phyloP scores from a whole-genome alignment of 2,797 vertebrate species.

The Propithecus deckenii region DNA sequence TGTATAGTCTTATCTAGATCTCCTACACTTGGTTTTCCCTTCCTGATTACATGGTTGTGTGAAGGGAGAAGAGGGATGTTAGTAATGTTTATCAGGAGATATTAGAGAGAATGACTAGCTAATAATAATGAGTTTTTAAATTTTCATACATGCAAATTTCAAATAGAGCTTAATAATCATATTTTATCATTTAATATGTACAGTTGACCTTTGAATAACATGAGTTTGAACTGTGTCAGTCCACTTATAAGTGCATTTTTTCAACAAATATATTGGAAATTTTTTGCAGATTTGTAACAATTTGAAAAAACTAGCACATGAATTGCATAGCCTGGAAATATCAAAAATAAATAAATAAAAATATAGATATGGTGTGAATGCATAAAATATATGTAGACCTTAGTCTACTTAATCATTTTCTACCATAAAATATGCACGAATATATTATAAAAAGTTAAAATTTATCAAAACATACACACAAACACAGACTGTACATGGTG shows the following conservation, averaged over 20 bases:
- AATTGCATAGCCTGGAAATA: neutral
- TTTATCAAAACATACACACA: neutral
- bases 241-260: neutral
- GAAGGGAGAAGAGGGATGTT: neutral
- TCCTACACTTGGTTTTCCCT: neutral
- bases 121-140: neutral
- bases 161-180: neutral
- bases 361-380: neutral
- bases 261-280: neutral
- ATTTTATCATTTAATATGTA: neutral
- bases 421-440: neutral
- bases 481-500: neutral
- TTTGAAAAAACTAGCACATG: neutral
- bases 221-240: neutral
- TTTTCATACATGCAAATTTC: neutral
- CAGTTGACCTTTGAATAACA: neutral
- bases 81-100: neutral
- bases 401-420: neutral
- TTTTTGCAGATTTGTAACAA: neutral
- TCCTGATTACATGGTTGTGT: neutral
- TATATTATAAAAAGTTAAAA: neutral
- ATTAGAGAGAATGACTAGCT: neutral
- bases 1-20: neutral
- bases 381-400: neutral
- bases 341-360: neutral